Evolutionary conservation across 2,888 invertebrate genomes (phyloP).

Genomic region (Acronicta leporina): DNA sequence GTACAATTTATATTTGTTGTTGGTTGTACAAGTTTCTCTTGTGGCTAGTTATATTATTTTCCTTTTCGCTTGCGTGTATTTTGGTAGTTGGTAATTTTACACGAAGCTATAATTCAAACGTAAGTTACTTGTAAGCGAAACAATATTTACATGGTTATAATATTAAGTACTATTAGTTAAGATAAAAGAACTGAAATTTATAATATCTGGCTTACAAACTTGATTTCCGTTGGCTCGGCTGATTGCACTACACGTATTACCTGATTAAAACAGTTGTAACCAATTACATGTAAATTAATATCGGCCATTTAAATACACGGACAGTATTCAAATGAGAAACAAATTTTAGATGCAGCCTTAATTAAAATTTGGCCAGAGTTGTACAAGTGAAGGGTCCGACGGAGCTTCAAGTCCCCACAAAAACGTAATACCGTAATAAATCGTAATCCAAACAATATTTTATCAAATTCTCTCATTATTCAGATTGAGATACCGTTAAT

Average conservation of each 20-base stretch:
- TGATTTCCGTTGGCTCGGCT: background rate
- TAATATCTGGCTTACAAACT: background rate
- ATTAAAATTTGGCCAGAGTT: background rate
- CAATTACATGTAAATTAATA: conserved; percentile 2
- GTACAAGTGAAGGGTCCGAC: background rate
- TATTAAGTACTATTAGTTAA: conserved; percentile 12
- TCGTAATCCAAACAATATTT: too few species aligned
- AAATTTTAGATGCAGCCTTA: background rate
- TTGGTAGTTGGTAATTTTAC: conserved; percentile 11
- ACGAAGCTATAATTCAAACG: conserved; percentile 9
- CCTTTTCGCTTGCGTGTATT: conserved; percentile 16
- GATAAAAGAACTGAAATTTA: conserved; percentile 4
- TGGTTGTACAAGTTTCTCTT: background rate
- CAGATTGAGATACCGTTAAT: too few species aligned
- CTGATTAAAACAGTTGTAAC: conserved; percentile 3
- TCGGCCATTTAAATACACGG: background rate
- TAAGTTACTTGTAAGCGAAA: conserved; percentile 5
- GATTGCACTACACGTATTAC: conserved; percentile 2
- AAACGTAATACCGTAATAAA: too few species aligned
- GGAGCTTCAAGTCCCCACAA: too few species aligned
- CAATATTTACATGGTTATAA: conserved; percentile 10
- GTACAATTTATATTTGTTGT: conserved; percentile 2
- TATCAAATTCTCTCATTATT: too few species aligned
- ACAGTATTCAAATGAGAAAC: conserved; percentile 2
- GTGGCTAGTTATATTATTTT: conserved; percentile 1